Conservation (phyloP, 2,113 vertebrate species). For the Pachypanchax playfairii region DNA sequence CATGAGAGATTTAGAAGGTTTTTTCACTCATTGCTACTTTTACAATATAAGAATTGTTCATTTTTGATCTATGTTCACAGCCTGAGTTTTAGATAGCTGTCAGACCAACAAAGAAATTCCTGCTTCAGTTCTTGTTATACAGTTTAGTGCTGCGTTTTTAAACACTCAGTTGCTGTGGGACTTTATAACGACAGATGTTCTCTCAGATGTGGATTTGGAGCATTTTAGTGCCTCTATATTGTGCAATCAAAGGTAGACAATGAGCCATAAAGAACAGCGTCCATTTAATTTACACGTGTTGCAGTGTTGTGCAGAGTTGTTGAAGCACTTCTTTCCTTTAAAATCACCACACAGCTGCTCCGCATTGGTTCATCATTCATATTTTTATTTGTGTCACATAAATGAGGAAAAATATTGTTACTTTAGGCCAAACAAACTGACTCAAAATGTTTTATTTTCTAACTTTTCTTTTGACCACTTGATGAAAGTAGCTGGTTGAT, state of each 20-base stretch:
- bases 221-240: slow-evolving; percentile 17
- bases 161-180: neutral
- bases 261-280: slow-evolving; percentile 13
- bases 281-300: slow-evolving; percentile 20
- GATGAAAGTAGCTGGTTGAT: neutral
- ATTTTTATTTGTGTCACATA: too few relatives aligned
- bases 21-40: slow-evolving; percentile 13
- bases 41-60: neutral
- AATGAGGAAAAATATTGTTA: too few relatives aligned
- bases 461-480: too few relatives aligned
- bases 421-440: too few relatives aligned
- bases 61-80: slow-evolving; percentile 2
- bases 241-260: slow-evolving; percentile 24
- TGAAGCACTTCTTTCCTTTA: neutral
- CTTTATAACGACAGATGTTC: neutral
- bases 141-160: neutral
- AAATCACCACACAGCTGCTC: too few relatives aligned
- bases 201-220: slow-evolving; percentile 7
- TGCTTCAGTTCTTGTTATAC: neutral
- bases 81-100: neutral
- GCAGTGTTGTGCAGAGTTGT: neutral
- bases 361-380: too few relatives aligned
- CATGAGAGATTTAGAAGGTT: slow-evolving; percentile 41
- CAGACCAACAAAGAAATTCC: neutral
- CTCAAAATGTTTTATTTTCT: too few relatives aligned